Evolutionary conservation across 2,113 vertebrate genomes (phyloP), one percentile per base, ranked within the genome.

Genomic region (Pelmatolapia mariae): DNA sequence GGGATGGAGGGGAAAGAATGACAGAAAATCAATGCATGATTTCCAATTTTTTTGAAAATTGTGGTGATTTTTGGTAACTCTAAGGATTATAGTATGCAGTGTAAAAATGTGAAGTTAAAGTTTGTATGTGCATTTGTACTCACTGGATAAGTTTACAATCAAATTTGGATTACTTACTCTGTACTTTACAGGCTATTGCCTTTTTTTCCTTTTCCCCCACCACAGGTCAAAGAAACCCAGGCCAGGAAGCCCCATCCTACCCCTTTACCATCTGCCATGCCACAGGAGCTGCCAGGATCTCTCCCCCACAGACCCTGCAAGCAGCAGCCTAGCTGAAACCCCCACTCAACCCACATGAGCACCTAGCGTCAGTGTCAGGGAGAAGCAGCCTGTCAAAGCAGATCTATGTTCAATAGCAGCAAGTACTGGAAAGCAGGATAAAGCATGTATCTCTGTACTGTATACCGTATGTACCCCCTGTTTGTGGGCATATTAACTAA

Each of bases 261-360:
- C 91, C 92, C 90, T 89, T 81, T 84, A 86, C 95, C 95, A 96
- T 96, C 96, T 96, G 95, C 91, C 90, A 50, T 95, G 92, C 91
- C 93, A 93, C 94, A 86, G 92, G 91, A 95, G 94, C 94, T 94
- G 93, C 93, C 92, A 94, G 92, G 87, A 92, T 91, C 68, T 86
- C 80, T 92, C 92, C 63, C 90, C 89, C 81, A 86, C 88, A 63
- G 84, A 88, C 81, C n/a, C 29, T 82, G 53, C 59, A 88, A 88
- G 85, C 82, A 86, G 88, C 85, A 83, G 68, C 52, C 71, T 79
- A 40, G 22, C 87, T 92, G 45, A 88, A 54, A 80, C 82, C 88
- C 81, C 80, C 81, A 78, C 45, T 78, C 71, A 81, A 59, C 40
- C 68, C 59, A 53, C 73, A 89, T 7, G 88, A 86, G 87, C 87